Conservation (phyloP, 2,888 invertebrate genomes). For the Troides aeacus region DNA sequence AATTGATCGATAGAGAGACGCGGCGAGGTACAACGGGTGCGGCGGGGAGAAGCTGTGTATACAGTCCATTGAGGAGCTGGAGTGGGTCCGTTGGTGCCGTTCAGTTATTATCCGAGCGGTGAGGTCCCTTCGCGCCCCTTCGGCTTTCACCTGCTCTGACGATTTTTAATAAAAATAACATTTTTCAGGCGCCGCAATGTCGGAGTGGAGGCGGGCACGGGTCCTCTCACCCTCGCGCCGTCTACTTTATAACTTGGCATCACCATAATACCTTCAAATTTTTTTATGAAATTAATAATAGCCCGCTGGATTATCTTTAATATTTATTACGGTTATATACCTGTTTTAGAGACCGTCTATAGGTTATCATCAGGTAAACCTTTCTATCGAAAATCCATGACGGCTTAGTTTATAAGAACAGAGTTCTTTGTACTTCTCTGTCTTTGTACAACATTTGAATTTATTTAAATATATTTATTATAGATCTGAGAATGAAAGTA, state of each 20-base stretch:
- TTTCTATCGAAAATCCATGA: too few relatives aligned
- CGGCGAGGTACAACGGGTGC: slow-evolving; percentile 42
- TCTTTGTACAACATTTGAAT: too few relatives aligned
- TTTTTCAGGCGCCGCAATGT: slow-evolving; percentile 44
- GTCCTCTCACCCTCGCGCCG: slow-evolving; percentile 9
- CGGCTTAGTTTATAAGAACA: too few relatives aligned
- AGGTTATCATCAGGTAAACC: too few relatives aligned
- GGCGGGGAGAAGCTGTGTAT: slow-evolving; percentile 31
- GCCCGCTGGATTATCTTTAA: background rate
- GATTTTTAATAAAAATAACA: slow-evolving; percentile 65
- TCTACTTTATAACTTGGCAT: slow-evolving; percentile 12
- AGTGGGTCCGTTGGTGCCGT: slow-evolving; percentile 45
- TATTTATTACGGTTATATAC: background rate
- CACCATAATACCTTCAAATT: slow-evolving; percentile 29
- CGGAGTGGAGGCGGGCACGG: slow-evolving; percentile 15
- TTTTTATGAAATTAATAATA: slow-evolving; percentile 32
- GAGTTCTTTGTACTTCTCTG: too few relatives aligned
- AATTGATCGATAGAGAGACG: slow-evolving; percentile 59
- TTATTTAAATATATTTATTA: too few relatives aligned
- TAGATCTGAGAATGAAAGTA: too few relatives aligned
- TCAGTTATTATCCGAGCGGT: slow-evolving; percentile 48
- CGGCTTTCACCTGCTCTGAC: slow-evolving; percentile 53
- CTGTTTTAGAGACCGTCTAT: background rate
- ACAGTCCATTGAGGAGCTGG: slow-evolving; percentile 40
- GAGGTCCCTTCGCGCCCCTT: slow-evolving; percentile 12